Conservation (phyloP, 2,888 invertebrate species). For the Drosophila buzzatii region DNA sequence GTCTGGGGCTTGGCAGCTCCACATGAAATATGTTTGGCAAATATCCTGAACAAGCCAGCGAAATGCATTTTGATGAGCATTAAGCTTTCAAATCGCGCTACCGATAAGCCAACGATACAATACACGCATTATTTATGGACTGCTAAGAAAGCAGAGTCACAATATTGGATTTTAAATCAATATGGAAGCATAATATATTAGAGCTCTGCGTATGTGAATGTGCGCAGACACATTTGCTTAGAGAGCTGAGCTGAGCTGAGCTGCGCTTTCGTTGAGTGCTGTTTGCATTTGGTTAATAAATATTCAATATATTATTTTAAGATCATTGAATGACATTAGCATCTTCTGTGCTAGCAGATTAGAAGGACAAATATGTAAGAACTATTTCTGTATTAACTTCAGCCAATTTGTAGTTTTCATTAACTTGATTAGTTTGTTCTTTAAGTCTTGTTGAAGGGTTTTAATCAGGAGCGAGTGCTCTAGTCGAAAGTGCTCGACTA, state of each 20-base stretch:
- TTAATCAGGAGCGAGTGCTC: neutral
- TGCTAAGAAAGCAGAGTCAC: conserved; percentile 5
- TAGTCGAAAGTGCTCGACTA: no score
- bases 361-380: no score
- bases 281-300: neutral
- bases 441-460: neutral
- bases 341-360: no score
- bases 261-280: no score
- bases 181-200: conserved; percentile 1
- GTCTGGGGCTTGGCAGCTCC: conserved; percentile 5
- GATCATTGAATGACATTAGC: no score
- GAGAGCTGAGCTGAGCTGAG: neutral
- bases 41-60: conserved; percentile 34
- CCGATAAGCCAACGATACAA: conserved; percentile 56
- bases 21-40: conserved; percentile 45
- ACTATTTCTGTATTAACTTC: neutral
- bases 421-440: no score
- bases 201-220: neutral
- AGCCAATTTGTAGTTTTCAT: neutral
- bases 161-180: conserved; percentile 2
- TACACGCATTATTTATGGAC: conserved; percentile 60
- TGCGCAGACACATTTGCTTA: neutral
- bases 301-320: neutral
- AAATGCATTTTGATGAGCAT: conserved; percentile 66
- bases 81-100: conserved; percentile 59